Evolutionary conservation across 2,888 invertebrate species (phyloP).

Genomic region (Doris montereyensis): DNA sequence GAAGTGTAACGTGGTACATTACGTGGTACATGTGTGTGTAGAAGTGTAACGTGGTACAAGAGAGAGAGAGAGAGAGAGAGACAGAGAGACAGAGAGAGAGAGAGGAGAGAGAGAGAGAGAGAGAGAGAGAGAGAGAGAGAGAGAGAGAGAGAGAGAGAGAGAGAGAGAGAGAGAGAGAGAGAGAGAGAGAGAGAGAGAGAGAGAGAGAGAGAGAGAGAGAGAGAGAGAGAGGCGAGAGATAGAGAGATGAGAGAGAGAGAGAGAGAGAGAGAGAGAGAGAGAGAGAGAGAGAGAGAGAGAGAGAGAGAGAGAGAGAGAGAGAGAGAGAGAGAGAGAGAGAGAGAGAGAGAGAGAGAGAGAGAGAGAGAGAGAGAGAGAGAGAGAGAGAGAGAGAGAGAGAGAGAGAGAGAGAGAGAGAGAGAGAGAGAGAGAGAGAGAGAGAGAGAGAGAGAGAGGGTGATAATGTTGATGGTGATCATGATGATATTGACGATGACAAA

Average conservation of each 20-base stretch:
- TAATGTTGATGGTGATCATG: background rate
- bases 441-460: background rate
- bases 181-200: constrained; percentile 15
- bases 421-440: background rate
- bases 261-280: background rate
- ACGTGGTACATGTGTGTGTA: background rate
- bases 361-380: constrained; percentile 2
- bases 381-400: background rate
- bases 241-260: background rate
- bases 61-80: constrained; percentile 31
- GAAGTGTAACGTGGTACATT: no score
- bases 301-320: constrained; percentile 24
- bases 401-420: constrained; percentile 2
- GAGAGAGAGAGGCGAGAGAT: background rate
- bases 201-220: constrained; percentile 1
- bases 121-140: background rate
- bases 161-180: constrained; percentile 12
- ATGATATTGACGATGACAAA: background rate
- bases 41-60: background rate
- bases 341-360: background rate
- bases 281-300: constrained; percentile 8
- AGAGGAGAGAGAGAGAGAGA: background rate
- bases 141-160: constrained; percentile 10
- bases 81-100: constrained; percentile 30
- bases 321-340: constrained; percentile 20